These are phyloP conservation scores for Kobus ellipsiprymnus DNA, from an alignment of 2,113 vertebrate species.

Conservation along the genomic window DNA sequence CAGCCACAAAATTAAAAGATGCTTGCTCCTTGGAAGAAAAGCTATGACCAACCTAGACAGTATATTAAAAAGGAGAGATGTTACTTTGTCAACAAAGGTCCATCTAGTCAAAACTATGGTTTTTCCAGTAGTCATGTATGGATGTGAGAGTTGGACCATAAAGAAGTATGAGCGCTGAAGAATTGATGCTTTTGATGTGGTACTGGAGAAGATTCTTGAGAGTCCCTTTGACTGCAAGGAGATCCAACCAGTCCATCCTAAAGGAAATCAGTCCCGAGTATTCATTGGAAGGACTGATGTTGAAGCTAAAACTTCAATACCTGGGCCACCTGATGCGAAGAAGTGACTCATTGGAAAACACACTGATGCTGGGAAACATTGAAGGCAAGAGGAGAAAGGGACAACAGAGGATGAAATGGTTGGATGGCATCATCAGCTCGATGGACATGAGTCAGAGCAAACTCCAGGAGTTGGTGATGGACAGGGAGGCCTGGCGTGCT, in stretches of 20 bases:
- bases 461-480: not conserved
- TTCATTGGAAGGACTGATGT: not conserved
- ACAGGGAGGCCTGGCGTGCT: not conserved
- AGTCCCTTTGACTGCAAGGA: not conserved
- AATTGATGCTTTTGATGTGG: not conserved
- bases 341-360: not conserved
- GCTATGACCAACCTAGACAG: not conserved
- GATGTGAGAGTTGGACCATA: not conserved
- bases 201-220: not conserved
- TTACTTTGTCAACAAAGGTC: not conserved
- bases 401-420: not conserved
- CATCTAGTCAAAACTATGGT: not conserved
- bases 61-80: not conserved
- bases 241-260: not conserved
- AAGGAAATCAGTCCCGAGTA: not conserved
- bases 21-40: not conserved
- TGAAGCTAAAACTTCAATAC: not conserved
- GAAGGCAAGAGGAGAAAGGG: not conserved
- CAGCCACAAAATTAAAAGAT: not conserved
- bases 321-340: not conserved
- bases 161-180: accelerated
- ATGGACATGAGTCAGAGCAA: not conserved
- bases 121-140: not conserved
- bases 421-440: not conserved
- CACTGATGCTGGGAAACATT: not conserved